Conservation (phyloP, 2,113 vertebrate genomes). For the Phylloscopus trochiloides region DNA sequence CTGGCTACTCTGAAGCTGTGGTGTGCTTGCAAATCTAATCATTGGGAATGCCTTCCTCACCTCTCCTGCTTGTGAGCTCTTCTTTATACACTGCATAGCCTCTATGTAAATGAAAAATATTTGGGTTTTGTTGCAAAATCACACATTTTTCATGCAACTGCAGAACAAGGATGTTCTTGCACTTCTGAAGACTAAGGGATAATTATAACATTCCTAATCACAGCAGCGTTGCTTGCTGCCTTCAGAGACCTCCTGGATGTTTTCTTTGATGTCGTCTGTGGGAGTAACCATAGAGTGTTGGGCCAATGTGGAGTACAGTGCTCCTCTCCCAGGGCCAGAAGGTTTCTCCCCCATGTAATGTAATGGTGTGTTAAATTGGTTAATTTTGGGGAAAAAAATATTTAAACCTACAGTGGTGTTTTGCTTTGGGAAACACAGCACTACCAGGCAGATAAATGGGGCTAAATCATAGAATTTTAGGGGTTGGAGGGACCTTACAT, state of each 20-base stretch:
- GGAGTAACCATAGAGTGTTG: fast-evolving
- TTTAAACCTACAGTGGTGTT: fast-evolving
- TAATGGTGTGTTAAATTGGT: fast-evolving
- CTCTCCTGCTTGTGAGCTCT: no score
- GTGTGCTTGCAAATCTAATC: fast-evolving
- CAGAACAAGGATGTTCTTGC: not conserved
- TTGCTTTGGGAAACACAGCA: not conserved
- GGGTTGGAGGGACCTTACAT: not conserved
- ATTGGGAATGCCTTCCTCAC: fast-evolving
- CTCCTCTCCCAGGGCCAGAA: not conserved
- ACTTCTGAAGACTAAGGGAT: not conserved
- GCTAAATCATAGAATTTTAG: not conserved
- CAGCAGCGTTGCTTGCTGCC: not conserved
- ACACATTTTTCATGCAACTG: not conserved
- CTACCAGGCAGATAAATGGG: fast-evolving
- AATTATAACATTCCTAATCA: not conserved
- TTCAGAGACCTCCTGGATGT: not conserved
- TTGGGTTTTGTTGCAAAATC: not conserved
- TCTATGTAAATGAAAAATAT: fast-evolving
- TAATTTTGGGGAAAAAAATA: not conserved
- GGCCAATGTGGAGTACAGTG: fast-evolving
- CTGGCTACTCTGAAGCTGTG: fast-evolving
- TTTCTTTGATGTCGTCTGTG: fast-evolving
- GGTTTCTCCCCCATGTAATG: fast-evolving
- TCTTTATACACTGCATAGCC: fast-evolving